Conservation (phyloP, 2,888 invertebrate species). For the Rambutsinella grinnellia region DNA sequence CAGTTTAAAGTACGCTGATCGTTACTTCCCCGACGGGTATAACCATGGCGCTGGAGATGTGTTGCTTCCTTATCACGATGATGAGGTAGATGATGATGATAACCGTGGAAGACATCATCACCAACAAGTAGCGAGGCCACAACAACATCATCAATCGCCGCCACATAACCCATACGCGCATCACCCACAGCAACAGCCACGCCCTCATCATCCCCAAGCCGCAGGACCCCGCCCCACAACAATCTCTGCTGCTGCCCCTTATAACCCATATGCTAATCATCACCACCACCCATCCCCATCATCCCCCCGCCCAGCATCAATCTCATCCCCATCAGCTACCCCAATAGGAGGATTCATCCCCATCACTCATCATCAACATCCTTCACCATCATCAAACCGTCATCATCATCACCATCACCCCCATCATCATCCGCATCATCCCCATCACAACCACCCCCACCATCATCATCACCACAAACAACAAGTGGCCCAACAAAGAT, state of each 20-base stretch:
- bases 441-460: not conserved
- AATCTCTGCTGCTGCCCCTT: too few relatives aligned
- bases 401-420: too few relatives aligned
- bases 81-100: slow-evolving; percentile 37
- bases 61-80: slow-evolving; percentile 18
- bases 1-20: slow-evolving; percentile 68
- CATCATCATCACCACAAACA: too few relatives aligned
- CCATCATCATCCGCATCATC: too few relatives aligned
- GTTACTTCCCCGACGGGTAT: slow-evolving; percentile 66
- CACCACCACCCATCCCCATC: not conserved
- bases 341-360: not conserved
- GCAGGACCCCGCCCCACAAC: slow-evolving; percentile 68
- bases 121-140: not conserved
- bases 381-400: not conserved
- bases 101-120: not conserved
- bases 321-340: slow-evolving; percentile 6
- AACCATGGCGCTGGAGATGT: slow-evolving; percentile 21
- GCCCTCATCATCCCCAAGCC: slow-evolving; percentile 67
- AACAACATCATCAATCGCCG: not conserved
- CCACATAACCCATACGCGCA: not conserved
- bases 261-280: slow-evolving; percentile 51
- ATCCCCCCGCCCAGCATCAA: slow-evolving; percentile 3
- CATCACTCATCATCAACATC: not conserved
- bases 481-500: too few relatives aligned
- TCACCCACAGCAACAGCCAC: slow-evolving; percentile 23